phyloP scores from a whole-genome alignment of 64 coral and sea anemone species.

The Dendrophyllia cribrosa region DNA sequence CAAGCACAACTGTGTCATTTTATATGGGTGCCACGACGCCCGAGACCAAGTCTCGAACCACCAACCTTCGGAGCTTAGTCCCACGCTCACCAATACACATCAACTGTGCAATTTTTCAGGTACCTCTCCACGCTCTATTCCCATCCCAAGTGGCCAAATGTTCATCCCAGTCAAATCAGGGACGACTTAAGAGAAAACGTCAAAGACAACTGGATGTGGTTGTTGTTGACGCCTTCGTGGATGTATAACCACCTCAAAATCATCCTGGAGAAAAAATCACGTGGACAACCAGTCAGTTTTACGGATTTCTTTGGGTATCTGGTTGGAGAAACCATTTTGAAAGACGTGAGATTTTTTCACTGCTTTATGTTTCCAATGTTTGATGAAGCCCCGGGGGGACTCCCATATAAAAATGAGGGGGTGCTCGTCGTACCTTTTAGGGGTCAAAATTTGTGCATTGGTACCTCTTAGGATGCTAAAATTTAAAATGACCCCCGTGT shows the following conservation, averaged over 20 bases:
- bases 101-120: constrained; percentile 9
- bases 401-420: no score
- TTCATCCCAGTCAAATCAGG: constrained; percentile 43
- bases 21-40: no score
- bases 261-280: constrained; percentile 50
- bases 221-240: constrained; percentile 51
- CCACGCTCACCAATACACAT: neutral
- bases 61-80: no score
- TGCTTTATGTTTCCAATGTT: neutral
- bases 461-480: no score
- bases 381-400: no score
- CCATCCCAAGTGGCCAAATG: constrained; percentile 60
- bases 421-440: no score
- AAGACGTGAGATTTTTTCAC: constrained; percentile 41
- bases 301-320: constrained; percentile 60
- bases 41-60: no score
- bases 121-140: constrained; percentile 80
- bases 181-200: constrained; percentile 69
- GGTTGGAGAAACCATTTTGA: constrained; percentile 71
- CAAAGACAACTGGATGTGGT: constrained; percentile 35
- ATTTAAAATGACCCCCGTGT: no score
- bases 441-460: no score
- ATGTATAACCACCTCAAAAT: constrained; percentile 61
- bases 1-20: no score
- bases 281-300: constrained; percentile 59